Percentiles rank a stretch among this genome's conserved stretches.
Conservation (phyloP, 92 coral and sea anemone genomes). For the Heteractis magnifica region DNA sequence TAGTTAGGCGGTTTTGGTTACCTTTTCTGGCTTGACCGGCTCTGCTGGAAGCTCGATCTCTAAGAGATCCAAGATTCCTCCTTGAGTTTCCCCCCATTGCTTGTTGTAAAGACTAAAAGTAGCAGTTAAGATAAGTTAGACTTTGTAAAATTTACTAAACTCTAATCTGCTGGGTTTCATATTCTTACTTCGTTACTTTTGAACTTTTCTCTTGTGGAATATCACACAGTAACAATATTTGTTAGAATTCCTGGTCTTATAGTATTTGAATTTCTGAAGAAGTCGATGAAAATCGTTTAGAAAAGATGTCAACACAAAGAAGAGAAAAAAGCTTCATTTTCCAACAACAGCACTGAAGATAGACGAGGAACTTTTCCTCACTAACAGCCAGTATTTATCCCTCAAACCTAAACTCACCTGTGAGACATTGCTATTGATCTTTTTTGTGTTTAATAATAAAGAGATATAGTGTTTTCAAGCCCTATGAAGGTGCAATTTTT, state of each 20-base stretch:
- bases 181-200: not conserved
- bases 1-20: not conserved
- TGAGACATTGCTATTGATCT: constrained; percentile 20
- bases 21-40: constrained; percentile 89
- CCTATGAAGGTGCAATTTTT: not conserved
- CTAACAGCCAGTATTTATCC: not conserved
- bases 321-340: too few species aligned
- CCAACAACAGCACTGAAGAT: not conserved
- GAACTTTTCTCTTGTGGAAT: not conserved
- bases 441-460: not conserved
- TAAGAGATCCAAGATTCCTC: constrained; percentile 80
- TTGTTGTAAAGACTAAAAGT: constrained; percentile 75
- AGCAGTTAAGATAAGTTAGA: not conserved
- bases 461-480: not conserved
- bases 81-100: constrained; percentile 95
- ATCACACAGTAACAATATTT: not conserved
- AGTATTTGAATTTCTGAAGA: not conserved
- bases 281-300: not conserved
- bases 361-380: not conserved
- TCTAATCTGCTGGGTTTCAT: not conserved
- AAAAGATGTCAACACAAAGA: not conserved
- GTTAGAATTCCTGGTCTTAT: not conserved
- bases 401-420: constrained; percentile 14
- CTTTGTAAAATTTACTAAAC: too few species aligned
- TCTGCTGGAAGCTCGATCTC: constrained; percentile 96